Evolutionary conservation across 1,140 invertebrate species (phyloP).

Genomic region (Cydia splendana): DNA sequence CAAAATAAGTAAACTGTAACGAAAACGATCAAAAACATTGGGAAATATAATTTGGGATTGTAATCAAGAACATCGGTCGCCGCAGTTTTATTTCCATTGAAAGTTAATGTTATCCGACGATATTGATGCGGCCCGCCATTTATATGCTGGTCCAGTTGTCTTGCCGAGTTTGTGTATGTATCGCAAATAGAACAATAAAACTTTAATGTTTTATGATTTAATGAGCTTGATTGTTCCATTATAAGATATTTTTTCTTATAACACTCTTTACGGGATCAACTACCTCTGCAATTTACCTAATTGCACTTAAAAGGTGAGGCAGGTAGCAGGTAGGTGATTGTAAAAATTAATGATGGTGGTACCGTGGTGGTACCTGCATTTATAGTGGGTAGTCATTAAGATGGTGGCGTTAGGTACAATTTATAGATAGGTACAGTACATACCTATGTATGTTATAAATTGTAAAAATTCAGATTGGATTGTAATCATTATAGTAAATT

Average conservation of each 20-base stretch:
- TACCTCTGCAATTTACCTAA: not conserved
- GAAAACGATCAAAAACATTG: constrained; percentile 54
- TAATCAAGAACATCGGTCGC: constrained; percentile 46
- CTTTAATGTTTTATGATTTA: constrained; percentile 4
- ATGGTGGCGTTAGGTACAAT: too few relatives aligned
- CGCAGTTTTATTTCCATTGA: constrained; percentile 43
- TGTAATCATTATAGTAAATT: too few relatives aligned
- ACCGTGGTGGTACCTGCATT: not conserved
- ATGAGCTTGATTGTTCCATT: constrained; percentile 5
- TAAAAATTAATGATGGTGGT: not conserved
- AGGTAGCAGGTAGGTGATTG: not conserved
- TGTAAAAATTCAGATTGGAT: too few relatives aligned
- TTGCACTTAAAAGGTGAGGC: not conserved
- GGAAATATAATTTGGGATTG: constrained; percentile 54
- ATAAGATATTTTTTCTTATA: not conserved
- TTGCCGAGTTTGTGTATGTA: constrained; percentile 65
- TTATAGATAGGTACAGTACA: too few relatives aligned
- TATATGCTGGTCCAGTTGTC: constrained; percentile 69
- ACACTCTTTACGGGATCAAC: not conserved
- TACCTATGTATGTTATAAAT: too few relatives aligned
- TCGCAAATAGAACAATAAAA: constrained; percentile 58
- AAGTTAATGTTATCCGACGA: constrained; percentile 55
- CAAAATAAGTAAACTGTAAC: constrained; percentile 64
- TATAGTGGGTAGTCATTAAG: too few relatives aligned
- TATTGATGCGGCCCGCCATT: constrained; percentile 49